These are phyloP conservation scores for Aphelocoma coerulescens DNA, from an alignment of 2,113 vertebrate genomes.

Conservation along the genomic window DNA sequence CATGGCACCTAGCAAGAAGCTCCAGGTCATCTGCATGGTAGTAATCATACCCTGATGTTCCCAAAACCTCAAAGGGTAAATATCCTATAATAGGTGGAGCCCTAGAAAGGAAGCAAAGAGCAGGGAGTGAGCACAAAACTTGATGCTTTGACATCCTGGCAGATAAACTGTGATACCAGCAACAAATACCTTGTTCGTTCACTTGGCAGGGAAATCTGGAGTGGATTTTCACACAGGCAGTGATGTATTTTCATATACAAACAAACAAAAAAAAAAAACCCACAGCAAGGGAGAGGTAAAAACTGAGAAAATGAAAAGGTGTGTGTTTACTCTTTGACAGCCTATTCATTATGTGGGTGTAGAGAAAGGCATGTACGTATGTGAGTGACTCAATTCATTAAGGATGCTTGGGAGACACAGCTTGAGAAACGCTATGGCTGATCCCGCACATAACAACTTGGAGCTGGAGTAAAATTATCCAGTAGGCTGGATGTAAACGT, in stretches of 20 bases:
- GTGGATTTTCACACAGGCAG: not conserved
- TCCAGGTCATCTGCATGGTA: constrained; percentile 89
- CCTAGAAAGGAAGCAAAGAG: constrained; percentile 66
- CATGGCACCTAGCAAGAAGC: constrained; percentile 87
- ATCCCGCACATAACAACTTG: not conserved
- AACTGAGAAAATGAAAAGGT: constrained; percentile 39
- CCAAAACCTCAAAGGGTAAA: constrained; percentile 89
- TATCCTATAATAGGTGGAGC: constrained; percentile 87
- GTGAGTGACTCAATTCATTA: constrained; percentile 52
- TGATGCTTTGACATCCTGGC: not conserved
- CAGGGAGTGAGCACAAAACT: not conserved
- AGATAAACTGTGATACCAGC: not conserved
- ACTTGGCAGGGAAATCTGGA: not conserved
- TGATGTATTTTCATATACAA: not conserved
- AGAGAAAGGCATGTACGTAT: constrained; percentile 17
- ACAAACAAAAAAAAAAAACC: not conserved
- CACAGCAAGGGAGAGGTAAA: not conserved
- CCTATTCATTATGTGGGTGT: constrained; percentile 51
- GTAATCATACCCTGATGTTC: constrained; percentile 88
- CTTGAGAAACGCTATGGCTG: constrained; percentile 16
- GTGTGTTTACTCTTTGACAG: constrained; percentile 31
- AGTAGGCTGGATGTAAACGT: constrained; percentile 28
- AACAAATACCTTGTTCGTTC: not conserved
- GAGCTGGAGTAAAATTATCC: constrained; percentile 13
- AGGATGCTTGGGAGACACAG: constrained; percentile 17